Percentiles rank a stretch among this genome's conserved stretches.
Evolutionary conservation across 2,888 invertebrate species (phyloP).

Genomic region (Stratiomys singularior): DNA sequence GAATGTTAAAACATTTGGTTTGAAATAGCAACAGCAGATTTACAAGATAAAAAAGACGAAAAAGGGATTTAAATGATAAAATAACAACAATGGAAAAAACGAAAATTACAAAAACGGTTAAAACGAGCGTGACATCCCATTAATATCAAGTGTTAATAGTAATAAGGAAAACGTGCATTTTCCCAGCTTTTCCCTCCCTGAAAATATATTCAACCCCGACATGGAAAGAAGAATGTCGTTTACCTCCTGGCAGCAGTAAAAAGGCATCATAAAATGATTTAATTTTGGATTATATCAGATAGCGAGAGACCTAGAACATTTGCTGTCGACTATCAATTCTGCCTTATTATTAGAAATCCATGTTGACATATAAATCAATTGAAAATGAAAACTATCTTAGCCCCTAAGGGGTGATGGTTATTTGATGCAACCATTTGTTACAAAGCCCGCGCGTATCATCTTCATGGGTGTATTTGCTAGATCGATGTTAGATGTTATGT

Average conservation of each 20-base stretch:
- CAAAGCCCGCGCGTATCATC: neutral
- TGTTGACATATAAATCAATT: constrained; percentile 40
- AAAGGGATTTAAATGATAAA: too few relatives aligned
- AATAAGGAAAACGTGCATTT: neutral
- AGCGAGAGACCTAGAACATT: neutral
- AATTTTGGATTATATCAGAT: constrained; percentile 6
- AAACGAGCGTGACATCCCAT: neutral
- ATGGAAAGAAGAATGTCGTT: neutral
- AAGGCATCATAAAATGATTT: constrained; percentile 37
- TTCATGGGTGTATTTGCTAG: neutral
- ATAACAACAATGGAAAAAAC: too few relatives aligned
- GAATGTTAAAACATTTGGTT: too few relatives aligned
- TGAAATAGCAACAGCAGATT: too few relatives aligned
- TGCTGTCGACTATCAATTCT: constrained; percentile 3
- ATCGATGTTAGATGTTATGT: neutral
- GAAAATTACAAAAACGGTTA: too few relatives aligned
- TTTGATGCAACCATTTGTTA: constrained; percentile 18
- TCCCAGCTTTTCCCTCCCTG: neutral
- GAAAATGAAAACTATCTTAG: constrained; percentile 4
- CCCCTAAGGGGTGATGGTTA: constrained; percentile 18
- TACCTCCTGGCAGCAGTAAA: neutral
- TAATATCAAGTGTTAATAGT: neutral
- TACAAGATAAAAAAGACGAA: too few relatives aligned
- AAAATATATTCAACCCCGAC: neutral
- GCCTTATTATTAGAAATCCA: constrained; percentile 24